A percentile compares a stretch with the other conserved stretches of the same genome.
Conservation (phyloP, 2,113 vertebrate species). For the cat (Felis catus) region DNA sequence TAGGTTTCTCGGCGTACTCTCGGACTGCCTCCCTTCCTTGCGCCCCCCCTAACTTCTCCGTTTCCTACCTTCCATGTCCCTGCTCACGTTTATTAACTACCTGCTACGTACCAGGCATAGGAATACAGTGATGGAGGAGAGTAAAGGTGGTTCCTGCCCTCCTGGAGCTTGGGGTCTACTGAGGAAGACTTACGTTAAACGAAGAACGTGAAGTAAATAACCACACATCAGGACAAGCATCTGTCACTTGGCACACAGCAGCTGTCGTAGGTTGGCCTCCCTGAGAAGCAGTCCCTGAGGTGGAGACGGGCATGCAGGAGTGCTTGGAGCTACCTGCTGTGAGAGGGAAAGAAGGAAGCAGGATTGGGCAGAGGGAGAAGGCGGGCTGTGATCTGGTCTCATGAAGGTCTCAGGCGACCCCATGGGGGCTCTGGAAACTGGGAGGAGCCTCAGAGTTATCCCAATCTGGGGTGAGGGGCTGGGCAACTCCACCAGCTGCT, state of each 20-base stretch:
- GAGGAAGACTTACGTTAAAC: not conserved
- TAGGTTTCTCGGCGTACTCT: not conserved
- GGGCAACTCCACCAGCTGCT: not conserved
- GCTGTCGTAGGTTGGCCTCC: not conserved
- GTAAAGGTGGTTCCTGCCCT: not conserved
- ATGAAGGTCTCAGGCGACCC: not conserved
- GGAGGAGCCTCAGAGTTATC: not conserved
- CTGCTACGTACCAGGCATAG: not conserved
- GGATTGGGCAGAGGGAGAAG: not conserved
- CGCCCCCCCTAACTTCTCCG: not conserved
- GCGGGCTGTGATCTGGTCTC: not conserved
- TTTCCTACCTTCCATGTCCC: not conserved
- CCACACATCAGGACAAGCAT: not conserved
- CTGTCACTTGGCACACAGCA: not conserved
- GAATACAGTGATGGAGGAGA: not conserved
- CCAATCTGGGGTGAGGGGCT: not conserved
- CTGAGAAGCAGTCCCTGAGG: not conserved
- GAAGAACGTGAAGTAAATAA: not conserved
- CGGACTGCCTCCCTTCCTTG: not conserved
- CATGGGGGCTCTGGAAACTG: not conserved
- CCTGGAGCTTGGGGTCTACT: not conserved
- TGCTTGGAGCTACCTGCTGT: not conserved
- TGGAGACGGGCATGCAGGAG: rapidly evolving
- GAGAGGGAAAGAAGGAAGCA: not conserved
- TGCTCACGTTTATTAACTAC: not conserved